These are phyloP conservation scores for Xanthorhoe spadicearia DNA, from an alignment of 2,888 invertebrate genomes.

Conservation along the genomic window DNA sequence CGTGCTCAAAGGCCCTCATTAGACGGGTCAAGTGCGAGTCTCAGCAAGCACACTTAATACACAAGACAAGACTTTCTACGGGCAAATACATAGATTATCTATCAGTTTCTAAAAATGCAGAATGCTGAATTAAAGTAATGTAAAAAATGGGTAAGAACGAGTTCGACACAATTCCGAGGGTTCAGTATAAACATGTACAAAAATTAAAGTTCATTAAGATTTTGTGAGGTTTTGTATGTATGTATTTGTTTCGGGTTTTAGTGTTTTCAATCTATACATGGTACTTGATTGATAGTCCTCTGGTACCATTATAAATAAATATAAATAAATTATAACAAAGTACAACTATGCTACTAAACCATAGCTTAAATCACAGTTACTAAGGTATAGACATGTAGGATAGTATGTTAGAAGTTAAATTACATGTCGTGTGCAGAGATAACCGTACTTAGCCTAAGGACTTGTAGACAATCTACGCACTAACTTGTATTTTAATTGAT, in stretches of 20 bases:
- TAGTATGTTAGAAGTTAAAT: constrained; percentile 19
- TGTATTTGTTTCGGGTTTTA: no score
- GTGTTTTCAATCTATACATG: no score
- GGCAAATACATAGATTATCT: neutral
- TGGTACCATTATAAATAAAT: no score
- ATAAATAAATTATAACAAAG: no score
- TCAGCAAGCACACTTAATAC: neutral
- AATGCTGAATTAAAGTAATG: no score
- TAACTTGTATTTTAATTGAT: constrained; percentile 28
- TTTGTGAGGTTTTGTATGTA: no score
- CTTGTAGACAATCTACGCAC: constrained; percentile 26
- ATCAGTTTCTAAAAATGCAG: neutral
- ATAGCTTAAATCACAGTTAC: neutral
- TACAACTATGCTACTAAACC: no score
- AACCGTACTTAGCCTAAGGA: constrained; percentile 18
- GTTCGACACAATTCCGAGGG: no score
- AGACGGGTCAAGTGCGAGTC: neutral
- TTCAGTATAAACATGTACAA: no score
- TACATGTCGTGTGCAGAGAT: constrained; percentile 22
- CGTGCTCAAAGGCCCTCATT: neutral
- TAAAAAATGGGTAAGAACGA: no score
- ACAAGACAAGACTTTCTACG: neutral
- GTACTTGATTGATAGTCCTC: no score
- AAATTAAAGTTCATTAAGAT: no score
- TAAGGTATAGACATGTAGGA: constrained; percentile 17